These are phyloP conservation scores for Cichlasoma orientale DNA, from an alignment of 2,797 vertebrate species.

Conservation along the genomic window DNA sequence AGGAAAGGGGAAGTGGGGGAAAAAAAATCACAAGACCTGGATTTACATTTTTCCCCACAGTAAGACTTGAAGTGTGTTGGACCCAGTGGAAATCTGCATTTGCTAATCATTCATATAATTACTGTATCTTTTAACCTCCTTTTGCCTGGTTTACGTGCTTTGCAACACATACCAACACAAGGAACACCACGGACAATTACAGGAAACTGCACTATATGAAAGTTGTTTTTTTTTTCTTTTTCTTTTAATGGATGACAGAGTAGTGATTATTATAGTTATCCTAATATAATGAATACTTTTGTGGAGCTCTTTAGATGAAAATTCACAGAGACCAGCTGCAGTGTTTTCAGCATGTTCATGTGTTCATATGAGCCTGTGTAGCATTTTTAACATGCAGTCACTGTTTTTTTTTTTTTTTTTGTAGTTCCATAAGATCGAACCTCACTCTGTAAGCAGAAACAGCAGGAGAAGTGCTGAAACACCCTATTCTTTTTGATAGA, in stretches of 20 bases:
- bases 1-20: constrained; percentile 31
- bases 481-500: not conserved
- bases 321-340: too few relatives aligned
- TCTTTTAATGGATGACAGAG: too few relatives aligned
- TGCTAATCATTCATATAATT: constrained; percentile 6
- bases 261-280: constrained; percentile 27
- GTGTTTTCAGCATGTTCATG: not conserved
- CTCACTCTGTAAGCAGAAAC: not conserved
- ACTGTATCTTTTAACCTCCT: constrained; percentile 13
- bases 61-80: constrained; percentile 39
- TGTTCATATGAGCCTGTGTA: not conserved
- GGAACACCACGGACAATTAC: not conserved
- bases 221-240: too few relatives aligned
- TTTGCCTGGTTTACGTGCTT: not conserved
- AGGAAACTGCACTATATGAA: not conserved
- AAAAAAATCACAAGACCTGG: constrained; percentile 22
- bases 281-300: too few relatives aligned
- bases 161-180: not conserved
- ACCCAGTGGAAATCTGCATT: constrained; percentile 29
- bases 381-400: constrained; percentile 3
- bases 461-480: constrained; percentile 3
- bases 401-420: constrained; percentile 8
- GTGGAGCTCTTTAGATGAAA: too few relatives aligned
- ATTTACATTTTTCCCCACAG: constrained; percentile 25
- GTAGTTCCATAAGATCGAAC: not conserved